Conservation (phyloP, 2,797 vertebrate genomes). For the Cossypha caffra region DNA sequence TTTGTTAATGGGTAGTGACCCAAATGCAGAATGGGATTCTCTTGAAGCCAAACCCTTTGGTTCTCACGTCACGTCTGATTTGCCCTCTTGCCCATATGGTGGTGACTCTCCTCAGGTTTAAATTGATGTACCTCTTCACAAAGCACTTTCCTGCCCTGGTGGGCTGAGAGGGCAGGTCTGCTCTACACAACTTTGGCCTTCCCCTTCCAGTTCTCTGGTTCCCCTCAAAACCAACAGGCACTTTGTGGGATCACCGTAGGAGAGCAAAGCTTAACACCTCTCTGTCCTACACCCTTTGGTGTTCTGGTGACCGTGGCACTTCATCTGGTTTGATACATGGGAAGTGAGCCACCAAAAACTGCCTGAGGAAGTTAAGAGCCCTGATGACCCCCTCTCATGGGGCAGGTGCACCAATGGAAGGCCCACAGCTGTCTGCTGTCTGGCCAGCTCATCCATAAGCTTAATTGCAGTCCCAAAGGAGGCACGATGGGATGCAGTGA, state of each 20-base stretch:
- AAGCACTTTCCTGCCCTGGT: background rate
- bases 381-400: background rate
- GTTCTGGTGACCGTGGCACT: background rate
- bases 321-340: background rate
- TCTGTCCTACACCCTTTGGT: background rate
- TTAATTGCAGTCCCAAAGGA: background rate
- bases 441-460: background rate
- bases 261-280: background rate
- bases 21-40: background rate
- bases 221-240: background rate
- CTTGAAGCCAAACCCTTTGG: background rate
- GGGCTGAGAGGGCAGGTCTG: background rate
- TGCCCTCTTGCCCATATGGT: background rate
- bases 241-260: rapidly evolving
- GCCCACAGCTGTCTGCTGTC: background rate
- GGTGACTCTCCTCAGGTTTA: background rate
- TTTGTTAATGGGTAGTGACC: background rate
- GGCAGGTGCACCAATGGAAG: background rate
- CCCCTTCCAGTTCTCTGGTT: background rate
- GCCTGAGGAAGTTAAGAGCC: background rate
- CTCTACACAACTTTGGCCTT: background rate
- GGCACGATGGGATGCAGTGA: background rate
- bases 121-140: background rate
- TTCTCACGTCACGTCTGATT: background rate
- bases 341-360: background rate